Conservation (phyloP, 1,140 invertebrate species). For the Hormaphis cornu region DNA sequence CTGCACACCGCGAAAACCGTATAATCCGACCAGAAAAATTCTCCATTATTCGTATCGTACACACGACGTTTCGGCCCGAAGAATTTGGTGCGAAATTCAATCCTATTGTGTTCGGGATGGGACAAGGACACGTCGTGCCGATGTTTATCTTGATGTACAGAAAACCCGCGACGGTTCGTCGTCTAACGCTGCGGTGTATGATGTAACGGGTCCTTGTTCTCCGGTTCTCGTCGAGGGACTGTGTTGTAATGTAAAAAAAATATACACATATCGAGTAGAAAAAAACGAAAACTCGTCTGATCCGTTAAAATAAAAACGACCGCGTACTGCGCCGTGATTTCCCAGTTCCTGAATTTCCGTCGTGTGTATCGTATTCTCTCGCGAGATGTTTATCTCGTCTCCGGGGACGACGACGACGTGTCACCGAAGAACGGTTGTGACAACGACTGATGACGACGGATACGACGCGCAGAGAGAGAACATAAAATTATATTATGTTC, state of each 20-base stretch:
- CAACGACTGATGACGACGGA: background rate
- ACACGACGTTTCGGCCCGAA: background rate
- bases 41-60: background rate
- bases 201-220: background rate
- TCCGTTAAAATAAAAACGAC: constrained; percentile 11
- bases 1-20: background rate
- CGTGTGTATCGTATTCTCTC: background rate
- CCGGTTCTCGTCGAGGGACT: background rate
- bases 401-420: background rate
- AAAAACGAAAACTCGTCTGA: background rate
- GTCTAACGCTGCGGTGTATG: background rate
- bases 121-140: constrained; percentile 23
- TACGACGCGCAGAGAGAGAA: background rate
- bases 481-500: background rate
- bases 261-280: too few species aligned
- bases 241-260: background rate
- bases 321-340: background rate
- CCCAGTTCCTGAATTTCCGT: constrained; percentile 7
- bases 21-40: background rate
- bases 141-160: constrained; percentile 28
- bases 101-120: constrained; percentile 8
- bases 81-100: constrained; percentile 21
- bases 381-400: constrained; percentile 23
- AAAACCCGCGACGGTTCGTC: background rate
- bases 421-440: constrained; percentile 2